Base-by-base conservation (phyloP, 30 jellyfish, hydroid and myxozoan species). In the Hydractinia echinata region DNA sequence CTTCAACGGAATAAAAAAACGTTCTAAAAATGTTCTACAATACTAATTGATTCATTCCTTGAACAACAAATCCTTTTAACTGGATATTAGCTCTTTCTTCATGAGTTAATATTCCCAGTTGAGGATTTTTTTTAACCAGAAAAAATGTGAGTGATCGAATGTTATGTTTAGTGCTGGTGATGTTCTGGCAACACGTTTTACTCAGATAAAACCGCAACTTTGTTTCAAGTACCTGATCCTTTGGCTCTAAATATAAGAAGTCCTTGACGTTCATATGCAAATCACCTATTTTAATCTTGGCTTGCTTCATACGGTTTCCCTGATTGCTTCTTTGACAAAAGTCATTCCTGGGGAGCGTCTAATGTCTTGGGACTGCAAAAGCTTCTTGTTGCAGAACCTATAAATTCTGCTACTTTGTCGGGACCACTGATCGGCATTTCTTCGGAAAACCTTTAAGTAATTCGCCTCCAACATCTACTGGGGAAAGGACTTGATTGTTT, bases 221-320 rank as follows among this genome's bases (percentile, higher is more conserved):
- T 4, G 78, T 67, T 67, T 67, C 4, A 10, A 67, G n/a, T 10
- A 67, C 69, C 50, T 48, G 11, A 55, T 76, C 81, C 54, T 76
- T 55, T 76, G 30, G 20, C 54, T 76, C 85, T 51, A 76, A 55
- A 55, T 76, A 55, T 49, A 76, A 55, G 4, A 76, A 55, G 85
- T 80, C 85, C 3, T 76, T 53, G 16, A 76, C 85, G 85, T 55
- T 51, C 2, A 76, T 2, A 58, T 76, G 85, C 73, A 79, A 61
- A 54, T 79, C 87, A 30, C 87, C 87, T 55, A 60, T 39, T 54
- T 55, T 8, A 30, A 79, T 79, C 54, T 60, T 79, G 14, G 76
- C 83, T n/a, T 39, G 87, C 66, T 79, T 71, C 83, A 79, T 20
- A 66, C 87, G 66, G 10, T 83, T 83, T 39, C 83, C 20, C 61